Evolutionary conservation across 2,888 invertebrate species (phyloP), one percentile per base, ranked within the genome.

Genomic region (Heliconius hortense): DNA sequence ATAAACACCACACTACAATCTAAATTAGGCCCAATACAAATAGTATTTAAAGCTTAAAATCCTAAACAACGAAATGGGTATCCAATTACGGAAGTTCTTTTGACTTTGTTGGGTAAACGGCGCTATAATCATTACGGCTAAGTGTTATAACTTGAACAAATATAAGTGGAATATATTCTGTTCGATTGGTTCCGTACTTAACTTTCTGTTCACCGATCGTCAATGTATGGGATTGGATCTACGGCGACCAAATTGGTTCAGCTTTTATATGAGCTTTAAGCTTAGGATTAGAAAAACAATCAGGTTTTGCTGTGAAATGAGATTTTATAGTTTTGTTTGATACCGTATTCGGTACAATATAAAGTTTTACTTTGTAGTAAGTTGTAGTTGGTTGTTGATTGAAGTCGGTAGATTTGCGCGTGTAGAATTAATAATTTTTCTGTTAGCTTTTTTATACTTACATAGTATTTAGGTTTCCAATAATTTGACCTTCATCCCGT

Each of bases 71-170:
- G 53, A 59, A 59, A 62, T 82, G 83, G 85, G 87, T 83, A 90
- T 90, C 87, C 88, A 90, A 90, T 91, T 89, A 91, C 85, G 85
- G 80, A 80, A 86, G 84, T 84, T 84, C 86, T 83, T 86, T 88
- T 85, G 86, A 87, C 87, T 88, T 88, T 86, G 86, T 88, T 86
- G 85, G 84, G 81, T 83, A 85, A 90, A 88, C 84, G 86, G 84
- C 80, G 85, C 85, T 80, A 88, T 91, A 88, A 89, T 90, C 89
- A 88, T 91, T 89, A 88, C 86, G 82, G 82, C 82, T 86, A 86
- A 89, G 86, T 85, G 85, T 79, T 78, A 79, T 77, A 74, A 53
- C 79, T 76, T 73, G 72, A 69, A 70, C 60, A 78, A 73, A 63
- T 68, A 78, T 77, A 77, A 74, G 70, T 67, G 74, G 75, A 77